A percentile compares a stretch with the other conserved stretches of the same genome.
Conservation (phyloP, 2,797 vertebrate genomes). For the Sylvia borin region DNA sequence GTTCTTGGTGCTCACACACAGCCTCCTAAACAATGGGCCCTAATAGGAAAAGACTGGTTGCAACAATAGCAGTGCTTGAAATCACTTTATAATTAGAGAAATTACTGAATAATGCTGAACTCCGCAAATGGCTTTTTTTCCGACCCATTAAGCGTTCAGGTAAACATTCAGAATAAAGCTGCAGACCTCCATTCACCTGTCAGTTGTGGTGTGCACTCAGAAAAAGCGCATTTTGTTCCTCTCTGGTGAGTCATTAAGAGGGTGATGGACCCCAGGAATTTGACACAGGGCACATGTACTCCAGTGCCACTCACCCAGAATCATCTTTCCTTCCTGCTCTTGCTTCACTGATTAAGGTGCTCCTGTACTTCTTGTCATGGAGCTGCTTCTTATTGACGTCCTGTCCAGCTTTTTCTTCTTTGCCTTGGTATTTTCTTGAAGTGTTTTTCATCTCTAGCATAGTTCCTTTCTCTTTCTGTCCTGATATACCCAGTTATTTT, state of each 20-base stretch:
- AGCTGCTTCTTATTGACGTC: background rate
- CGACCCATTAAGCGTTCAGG: constrained; percentile 20
- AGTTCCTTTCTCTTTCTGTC: background rate
- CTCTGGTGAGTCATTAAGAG: background rate
- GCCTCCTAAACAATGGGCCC: constrained; percentile 21
- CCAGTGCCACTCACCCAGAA: background rate
- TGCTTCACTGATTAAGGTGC: background rate
- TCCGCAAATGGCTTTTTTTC: constrained; percentile 15
- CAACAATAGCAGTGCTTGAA: constrained; percentile 26
- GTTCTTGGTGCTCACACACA: background rate
- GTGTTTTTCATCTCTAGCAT: background rate
- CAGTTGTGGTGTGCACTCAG: background rate
- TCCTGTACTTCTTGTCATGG: background rate
- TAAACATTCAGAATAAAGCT: constrained; percentile 53
- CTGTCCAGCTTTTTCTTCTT: background rate
- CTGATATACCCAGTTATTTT: background rate
- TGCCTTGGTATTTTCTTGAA: background rate
- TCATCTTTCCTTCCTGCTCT: background rate
- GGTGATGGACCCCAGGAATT: constrained; percentile 14
- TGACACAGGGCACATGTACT: background rate
- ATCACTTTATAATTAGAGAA: constrained; percentile 64
- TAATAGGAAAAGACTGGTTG: constrained; percentile 35
- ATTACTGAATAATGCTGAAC: constrained; percentile 60
- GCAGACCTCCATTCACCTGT: constrained; percentile 22
- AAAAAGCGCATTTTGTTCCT: constrained; percentile 30